A percentile compares a stretch with the other conserved stretches of the same genome.
Evolutionary conservation across 2,888 invertebrate genomes (phyloP).

Genomic region (Aphelenchoides bicaudatus): DNA sequence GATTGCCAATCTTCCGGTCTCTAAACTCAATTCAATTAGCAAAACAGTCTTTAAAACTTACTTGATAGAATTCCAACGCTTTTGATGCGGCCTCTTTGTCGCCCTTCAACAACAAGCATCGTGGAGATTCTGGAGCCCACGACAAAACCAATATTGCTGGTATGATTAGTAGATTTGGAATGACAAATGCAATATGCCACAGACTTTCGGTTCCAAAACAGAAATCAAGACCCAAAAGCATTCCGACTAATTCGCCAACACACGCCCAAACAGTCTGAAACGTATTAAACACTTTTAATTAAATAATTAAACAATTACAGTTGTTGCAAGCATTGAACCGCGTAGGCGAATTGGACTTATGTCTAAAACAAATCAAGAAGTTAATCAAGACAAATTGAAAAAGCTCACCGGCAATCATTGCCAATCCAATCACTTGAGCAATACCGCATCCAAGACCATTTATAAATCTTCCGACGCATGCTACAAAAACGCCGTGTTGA

Average conservation of each 20-base stretch:
- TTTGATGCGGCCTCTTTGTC: conserved; percentile 37
- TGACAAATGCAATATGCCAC: conserved; percentile 49
- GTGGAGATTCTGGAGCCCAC: conserved; percentile 50
- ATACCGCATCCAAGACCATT: conserved; percentile 55
- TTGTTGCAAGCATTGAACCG: conserved; percentile 46
- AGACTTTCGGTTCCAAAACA: conserved; percentile 35
- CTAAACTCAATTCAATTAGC: conserved; percentile 22
- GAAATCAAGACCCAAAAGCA: conserved; percentile 44
- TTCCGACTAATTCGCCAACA: conserved; percentile 48
- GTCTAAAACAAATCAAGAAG: too few species aligned
- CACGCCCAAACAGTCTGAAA: conserved; percentile 57
- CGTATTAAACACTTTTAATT: background rate
- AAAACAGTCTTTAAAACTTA: conserved; percentile 10
- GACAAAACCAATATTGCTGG: conserved; percentile 38
- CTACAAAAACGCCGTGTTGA: conserved; percentile 31
- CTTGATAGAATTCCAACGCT: conserved; percentile 46
- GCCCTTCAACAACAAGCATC: conserved; percentile 41
- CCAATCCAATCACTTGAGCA: conserved; percentile 50
- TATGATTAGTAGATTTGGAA: conserved; percentile 40
- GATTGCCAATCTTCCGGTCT: conserved; percentile 34
- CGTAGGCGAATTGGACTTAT: conserved; percentile 43
- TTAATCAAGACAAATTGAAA: too few species aligned
- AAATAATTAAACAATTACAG: conserved; percentile 28
- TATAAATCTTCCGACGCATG: conserved; percentile 46
- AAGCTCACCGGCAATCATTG: conserved; percentile 53